These are phyloP conservation scores for Chalcis sispes DNA, from an alignment of 2,888 invertebrate species.

Conservation along the genomic window DNA sequence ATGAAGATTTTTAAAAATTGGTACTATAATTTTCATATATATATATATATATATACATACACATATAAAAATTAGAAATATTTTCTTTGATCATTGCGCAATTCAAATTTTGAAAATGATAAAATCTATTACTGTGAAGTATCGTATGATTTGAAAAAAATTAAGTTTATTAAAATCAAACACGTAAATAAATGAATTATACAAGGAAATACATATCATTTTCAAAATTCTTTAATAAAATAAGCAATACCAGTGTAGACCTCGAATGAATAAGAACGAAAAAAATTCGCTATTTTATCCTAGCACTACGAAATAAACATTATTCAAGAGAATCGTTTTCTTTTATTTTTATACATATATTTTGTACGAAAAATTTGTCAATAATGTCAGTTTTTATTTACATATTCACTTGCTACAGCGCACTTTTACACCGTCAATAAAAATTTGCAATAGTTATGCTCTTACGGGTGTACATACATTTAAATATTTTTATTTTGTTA, in stretches of 20 bases:
- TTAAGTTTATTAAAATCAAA: neutral
- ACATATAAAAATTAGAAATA: conserved; percentile 15
- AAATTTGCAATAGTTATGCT: conserved; percentile 30
- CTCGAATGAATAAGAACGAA: neutral
- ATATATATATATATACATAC: too few species aligned
- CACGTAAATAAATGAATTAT: neutral
- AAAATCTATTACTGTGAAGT: neutral
- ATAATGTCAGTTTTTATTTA: conserved; percentile 17
- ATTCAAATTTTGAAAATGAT: conserved; percentile 25
- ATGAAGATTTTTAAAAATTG: conserved; percentile 15
- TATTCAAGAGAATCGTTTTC: conserved; percentile 10
- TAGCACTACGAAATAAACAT: neutral
- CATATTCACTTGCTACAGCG: conserved; percentile 32
- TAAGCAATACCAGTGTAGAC: conserved; percentile 1
- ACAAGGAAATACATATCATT: conserved; percentile 18
- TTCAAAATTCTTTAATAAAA: conserved; percentile 13
- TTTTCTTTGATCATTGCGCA: conserved; percentile 18
- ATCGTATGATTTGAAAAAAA: too few species aligned
- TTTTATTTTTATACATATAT: conserved; percentile 25
- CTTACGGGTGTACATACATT: conserved; percentile 40
- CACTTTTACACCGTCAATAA: conserved; percentile 49
- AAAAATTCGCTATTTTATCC: neutral
- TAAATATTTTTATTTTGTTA: conserved; percentile 46
- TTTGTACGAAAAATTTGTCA: conserved; percentile 24
- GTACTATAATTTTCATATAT: conserved; percentile 22